Base-by-base conservation (phyloP, 2,888 invertebrate species). In the Noctua janthina region DNA sequence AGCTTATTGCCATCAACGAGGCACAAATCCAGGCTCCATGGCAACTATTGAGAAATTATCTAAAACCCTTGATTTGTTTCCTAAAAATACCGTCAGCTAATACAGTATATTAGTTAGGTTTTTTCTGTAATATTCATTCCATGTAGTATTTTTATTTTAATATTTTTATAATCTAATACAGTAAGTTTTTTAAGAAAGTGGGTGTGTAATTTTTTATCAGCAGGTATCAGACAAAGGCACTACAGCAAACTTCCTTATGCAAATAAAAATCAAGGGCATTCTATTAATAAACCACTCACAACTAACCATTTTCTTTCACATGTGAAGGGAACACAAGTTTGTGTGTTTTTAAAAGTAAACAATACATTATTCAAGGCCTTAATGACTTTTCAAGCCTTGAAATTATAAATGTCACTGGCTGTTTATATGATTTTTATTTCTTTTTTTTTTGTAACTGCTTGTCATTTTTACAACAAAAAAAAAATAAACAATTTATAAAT, bases 311-410 rank as follows among this genome's bases (percentile, higher is more conserved):
- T 82, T 89, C 66, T 81, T 86, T 78, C 46, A 75, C 59, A 83
- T 85, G 86, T 89, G 85, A 90, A 89, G 81, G 88, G 86, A 72
- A 72, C 54, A 66, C 80, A 80, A 74, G 81, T 62, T 81, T 81
- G 73, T 79, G 64, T 81, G 56, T 64, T 79, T 75, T 79, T 72
- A 82, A 79, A 86, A 87, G 68, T 76, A 76, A 76, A 67, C 39
- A 80, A 70, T 80, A 62, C 59, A 78, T 68, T 77, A 64, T 49
- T 49, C 75, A 67, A 86, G 75, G 74, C 68, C 56, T 75, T 78
- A 72, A 79, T 80, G 76, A 78, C 76, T 82, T 84, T 66, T 76
- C 11, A 78, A 82, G 80, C 90, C 90, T 90, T 88, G 90, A 80
- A 86, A 82, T 68, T 35, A 51, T 72, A 76, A 88, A 86, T 88